Evolutionary conservation across 2,888 invertebrate species (phyloP).

Genomic region (Galerucella nymphaeae): DNA sequence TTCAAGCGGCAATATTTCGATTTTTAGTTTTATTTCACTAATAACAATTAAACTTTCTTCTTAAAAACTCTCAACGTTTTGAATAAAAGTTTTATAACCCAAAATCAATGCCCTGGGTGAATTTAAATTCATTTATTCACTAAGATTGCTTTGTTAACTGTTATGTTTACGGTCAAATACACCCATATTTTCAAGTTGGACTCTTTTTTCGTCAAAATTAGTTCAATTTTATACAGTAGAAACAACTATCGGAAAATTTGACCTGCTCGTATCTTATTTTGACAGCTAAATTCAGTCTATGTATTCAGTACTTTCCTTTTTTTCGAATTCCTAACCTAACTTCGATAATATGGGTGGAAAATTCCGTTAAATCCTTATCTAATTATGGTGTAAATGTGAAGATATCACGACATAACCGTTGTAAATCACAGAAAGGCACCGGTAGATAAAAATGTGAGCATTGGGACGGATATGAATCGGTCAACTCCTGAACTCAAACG

Average conservation of each 20-base stretch:
- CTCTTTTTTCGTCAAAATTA: no score
- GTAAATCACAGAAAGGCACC: constrained; percentile 63
- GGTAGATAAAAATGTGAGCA: constrained; percentile 63
- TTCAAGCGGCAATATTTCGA: not conserved
- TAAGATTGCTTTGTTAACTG: constrained; percentile 34
- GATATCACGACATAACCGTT: constrained; percentile 39
- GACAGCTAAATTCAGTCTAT: no score
- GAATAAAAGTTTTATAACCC: constrained; percentile 17
- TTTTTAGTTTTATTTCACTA: constrained; percentile 7
- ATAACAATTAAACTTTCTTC: constrained; percentile 10
- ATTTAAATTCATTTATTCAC: constrained; percentile 25
- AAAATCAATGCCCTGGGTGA: constrained; percentile 31
- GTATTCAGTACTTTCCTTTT: no score
- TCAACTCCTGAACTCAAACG: constrained; percentile 73
- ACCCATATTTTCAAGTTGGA: constrained; percentile 12
- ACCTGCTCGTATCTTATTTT: no score
- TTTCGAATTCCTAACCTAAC: no score
- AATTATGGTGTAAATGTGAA: constrained; percentile 33
- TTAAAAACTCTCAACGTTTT: constrained; percentile 15
- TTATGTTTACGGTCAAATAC: constrained; percentile 4
- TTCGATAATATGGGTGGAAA: not conserved
- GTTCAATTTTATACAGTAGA: no score
- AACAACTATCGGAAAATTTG: no score
- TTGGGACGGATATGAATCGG: constrained; percentile 62
- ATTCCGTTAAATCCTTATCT: constrained; percentile 14